Evolutionary conservation across 2,113 vertebrate species (phyloP).

Genomic region (Brienomyrus brachyistius): DNA sequence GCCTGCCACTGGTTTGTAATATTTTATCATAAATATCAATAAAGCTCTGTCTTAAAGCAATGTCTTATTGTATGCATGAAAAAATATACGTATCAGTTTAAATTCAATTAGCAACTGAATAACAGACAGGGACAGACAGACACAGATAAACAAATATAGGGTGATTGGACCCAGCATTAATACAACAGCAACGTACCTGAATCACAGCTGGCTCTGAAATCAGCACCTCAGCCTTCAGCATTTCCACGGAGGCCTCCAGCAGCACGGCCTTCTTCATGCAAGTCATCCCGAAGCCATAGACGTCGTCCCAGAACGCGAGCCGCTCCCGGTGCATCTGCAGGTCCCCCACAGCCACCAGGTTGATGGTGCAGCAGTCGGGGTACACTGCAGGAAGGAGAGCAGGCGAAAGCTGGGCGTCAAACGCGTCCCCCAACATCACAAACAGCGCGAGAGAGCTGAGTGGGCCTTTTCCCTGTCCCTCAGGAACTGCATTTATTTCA

Average conservation of each 20-base stretch:
- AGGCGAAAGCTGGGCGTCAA: background rate
- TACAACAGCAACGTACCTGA: constrained; percentile 65
- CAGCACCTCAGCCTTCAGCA: constrained; percentile 68
- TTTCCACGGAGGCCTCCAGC: constrained; percentile 79
- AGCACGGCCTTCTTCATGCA: constrained; percentile 89
- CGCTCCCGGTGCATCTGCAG: constrained; percentile 62
- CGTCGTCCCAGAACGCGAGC: constrained; percentile 87
- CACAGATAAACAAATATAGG: background rate
- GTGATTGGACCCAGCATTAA: background rate
- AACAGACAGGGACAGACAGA: background rate
- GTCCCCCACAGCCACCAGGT: constrained; percentile 76
- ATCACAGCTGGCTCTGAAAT: constrained; percentile 74
- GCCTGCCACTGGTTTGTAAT: background rate
- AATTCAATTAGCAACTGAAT: background rate
- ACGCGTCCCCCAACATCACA: background rate
- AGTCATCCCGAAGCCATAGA: constrained; percentile 90
- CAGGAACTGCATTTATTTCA: constrained; percentile 14
- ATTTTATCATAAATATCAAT: background rate
- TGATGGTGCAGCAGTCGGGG: constrained; percentile 83
- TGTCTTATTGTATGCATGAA: background rate
- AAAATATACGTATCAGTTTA: background rate
- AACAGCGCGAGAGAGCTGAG: constrained; percentile 1
- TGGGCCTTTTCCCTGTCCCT: constrained; percentile 4
- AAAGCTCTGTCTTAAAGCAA: background rate
- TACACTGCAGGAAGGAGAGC: constrained; percentile 67